phyloP scores from a whole-genome alignment of 1,140 invertebrate species.

The Drosophila ohnishii region DNA sequence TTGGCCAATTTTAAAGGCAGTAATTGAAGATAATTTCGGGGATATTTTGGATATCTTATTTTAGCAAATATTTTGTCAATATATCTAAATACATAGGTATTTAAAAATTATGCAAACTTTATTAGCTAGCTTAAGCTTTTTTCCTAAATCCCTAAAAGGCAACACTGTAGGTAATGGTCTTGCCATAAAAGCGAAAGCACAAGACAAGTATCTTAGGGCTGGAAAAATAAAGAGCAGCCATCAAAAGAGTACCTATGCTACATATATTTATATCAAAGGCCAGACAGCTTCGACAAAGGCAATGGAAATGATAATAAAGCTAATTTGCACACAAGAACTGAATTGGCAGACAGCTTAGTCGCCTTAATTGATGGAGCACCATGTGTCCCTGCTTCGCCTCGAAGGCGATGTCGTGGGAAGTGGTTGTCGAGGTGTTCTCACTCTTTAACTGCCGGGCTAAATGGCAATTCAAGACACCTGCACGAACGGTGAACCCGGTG shows the following conservation, averaged over 20 bases:
- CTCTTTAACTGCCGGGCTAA: constrained; percentile 34
- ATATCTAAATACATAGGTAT: no score
- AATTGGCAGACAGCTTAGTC: constrained; percentile 39
- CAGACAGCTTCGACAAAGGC: constrained; percentile 25
- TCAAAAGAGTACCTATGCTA: constrained; percentile 6
- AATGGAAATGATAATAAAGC: constrained; percentile 43
- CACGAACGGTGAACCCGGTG: constrained; percentile 14
- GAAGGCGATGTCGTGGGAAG: constrained; percentile 35
- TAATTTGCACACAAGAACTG: constrained; percentile 47
- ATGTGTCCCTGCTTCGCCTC: constrained; percentile 13
- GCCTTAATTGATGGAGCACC: constrained; percentile 41
- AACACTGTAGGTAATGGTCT: background rate
- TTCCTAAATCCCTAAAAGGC: background rate
- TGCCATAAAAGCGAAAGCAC: constrained; percentile 21
- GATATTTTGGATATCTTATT: background rate
- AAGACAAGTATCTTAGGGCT: constrained; percentile 25
- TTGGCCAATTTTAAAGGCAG: background rate
- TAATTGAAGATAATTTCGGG: background rate
- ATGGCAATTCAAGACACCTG: constrained; percentile 67
- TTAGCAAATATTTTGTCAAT: no score
- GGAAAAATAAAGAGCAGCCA: constrained; percentile 21
- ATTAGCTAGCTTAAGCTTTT: no score
- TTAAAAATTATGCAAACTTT: no score
- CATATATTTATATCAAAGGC: constrained; percentile 8
- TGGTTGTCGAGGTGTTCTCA: constrained; percentile 39